A percentile compares a stretch with the other conserved stretches of the same genome.
phyloP scores from a whole-genome alignment of 2,888 invertebrate species.

The Sussaba pulchella region DNA sequence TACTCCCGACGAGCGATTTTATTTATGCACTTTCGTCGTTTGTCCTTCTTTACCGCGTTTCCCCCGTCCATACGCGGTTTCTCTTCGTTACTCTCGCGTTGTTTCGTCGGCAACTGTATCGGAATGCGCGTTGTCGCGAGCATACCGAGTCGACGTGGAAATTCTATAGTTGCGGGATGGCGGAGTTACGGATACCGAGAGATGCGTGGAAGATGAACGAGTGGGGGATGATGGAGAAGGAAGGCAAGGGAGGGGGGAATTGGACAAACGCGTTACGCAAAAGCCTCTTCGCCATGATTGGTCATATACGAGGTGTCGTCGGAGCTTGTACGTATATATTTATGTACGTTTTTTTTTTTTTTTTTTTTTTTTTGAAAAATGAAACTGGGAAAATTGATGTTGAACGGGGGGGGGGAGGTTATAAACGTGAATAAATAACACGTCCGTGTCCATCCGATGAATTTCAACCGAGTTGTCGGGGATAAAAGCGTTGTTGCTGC shows the following conservation, averaged over 20 bases:
- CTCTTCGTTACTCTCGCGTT: conserved; percentile 36
- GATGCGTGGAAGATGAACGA: too few species aligned
- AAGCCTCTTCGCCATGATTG: conserved; percentile 51
- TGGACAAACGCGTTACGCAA: conserved; percentile 61
- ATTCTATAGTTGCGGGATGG: conserved; percentile 58
- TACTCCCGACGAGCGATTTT: conserved; percentile 44
- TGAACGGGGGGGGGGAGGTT: conserved; percentile 30
- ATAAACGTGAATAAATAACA: conserved; percentile 28
- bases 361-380: conserved; percentile 29
- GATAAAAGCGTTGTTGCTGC: neutral
- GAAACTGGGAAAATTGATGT: conserved; percentile 18
- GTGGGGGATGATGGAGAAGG: too few species aligned
- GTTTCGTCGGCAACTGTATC: conserved; percentile 2
- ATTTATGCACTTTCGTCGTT: conserved; percentile 61
- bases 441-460: conserved; percentile 28
- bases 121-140: conserved; percentile 9
- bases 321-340: conserved; percentile 16
- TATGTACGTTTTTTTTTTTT: too few species aligned
- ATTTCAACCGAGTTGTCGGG: conserved; percentile 4
- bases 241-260: conserved; percentile 34
- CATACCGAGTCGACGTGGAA: conserved; percentile 43
- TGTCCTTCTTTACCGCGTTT: conserved; percentile 49
- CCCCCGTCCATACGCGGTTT: conserved; percentile 43
- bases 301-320: conserved; percentile 29
- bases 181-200: conserved; percentile 51